Base-by-base conservation (phyloP, 2,797 vertebrate species). In the Fratercula arctica region DNA sequence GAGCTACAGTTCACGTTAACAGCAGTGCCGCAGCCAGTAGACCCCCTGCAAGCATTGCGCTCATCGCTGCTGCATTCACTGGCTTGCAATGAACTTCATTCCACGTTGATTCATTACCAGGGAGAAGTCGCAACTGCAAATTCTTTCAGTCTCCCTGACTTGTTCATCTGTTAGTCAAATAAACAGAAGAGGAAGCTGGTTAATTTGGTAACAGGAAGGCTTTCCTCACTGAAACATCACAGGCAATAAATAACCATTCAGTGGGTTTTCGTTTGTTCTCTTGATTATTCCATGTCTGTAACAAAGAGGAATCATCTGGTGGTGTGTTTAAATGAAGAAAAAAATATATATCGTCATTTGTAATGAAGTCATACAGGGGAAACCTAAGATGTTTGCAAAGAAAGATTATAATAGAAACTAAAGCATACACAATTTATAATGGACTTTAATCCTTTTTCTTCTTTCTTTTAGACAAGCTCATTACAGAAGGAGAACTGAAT, bases 401-500 rank as follows among this genome's bases (percentile, higher is more conserved):
- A 69, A 77, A 86, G 35, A 85, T 88, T 53, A 19, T 64, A 89
- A 78, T 43, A 76, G 93, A 90, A 97, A 96, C 94, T 84, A 95
- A 96, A 97, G 5, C 56, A 61, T 87, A 75, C 25, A 59, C 53
- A 85, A 76, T 89, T 91, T 96, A 91, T 87, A 85, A 66, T 31
- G 2, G 14, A 51, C 73, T 96, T 96, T 92, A 96, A 96, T 97
- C 67, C 56, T 91, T 95, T 94, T 95, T 69, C 61, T 94, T 78
- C 89, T 96, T 94, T 96, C 60, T 92, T 95, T 94, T 76, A 87
- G 82, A 95, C 90, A 96, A 95, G 87, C 60, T 97, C 75, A 95
- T 97, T 97, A 92, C 77, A 85, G 82, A 85, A 91, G n/a, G 64
- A 96, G 95, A 95, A 93, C 72, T 54, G 93, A 95, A 94, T 96